Evolutionary conservation across 2,797 vertebrate genomes (phyloP).

Genomic region (Petrocephalus schoutedeni): DNA sequence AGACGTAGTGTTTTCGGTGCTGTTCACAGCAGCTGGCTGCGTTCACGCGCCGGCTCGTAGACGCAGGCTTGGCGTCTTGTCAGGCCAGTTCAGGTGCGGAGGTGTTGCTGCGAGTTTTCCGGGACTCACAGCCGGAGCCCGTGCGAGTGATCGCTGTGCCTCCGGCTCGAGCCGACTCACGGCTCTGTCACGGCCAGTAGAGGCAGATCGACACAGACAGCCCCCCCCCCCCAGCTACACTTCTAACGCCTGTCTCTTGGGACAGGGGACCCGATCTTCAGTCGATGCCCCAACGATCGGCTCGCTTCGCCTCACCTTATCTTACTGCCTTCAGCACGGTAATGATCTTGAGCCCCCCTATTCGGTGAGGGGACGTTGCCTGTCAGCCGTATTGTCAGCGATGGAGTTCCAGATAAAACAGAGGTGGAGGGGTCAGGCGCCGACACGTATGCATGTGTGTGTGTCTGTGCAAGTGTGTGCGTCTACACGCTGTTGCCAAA

Average conservation of each 20-base stretch:
- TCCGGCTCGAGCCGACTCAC: neutral
- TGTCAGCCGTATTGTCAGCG: conserved; percentile 34
- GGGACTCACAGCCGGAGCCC: neutral
- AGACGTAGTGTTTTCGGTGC: neutral
- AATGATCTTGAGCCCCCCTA: conserved; percentile 13
- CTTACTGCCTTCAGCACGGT: conserved; percentile 34
- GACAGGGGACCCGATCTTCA: conserved; percentile 23
- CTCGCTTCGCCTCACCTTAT: conserved; percentile 34
- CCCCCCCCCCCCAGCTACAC: neutral
- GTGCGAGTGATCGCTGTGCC: neutral
- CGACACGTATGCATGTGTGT: neutral
- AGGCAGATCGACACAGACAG: neutral
- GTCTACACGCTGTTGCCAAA: conserved; percentile 13
- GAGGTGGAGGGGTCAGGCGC: conserved; percentile 26
- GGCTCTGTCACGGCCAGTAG: neutral
- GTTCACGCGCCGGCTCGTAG: neutral
- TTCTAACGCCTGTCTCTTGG: conserved; percentile 5
- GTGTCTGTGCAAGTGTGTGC: neutral
- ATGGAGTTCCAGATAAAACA: conserved; percentile 35
- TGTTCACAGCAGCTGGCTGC: neutral
- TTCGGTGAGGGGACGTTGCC: conserved; percentile 24
- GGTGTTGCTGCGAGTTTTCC: neutral
- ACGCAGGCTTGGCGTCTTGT: neutral
- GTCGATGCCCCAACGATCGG: conserved; percentile 40
- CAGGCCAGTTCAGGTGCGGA: neutral